These are phyloP conservation scores for Batillaria attramentaria DNA, from an alignment of 1,140 invertebrate genomes.

Conservation along the genomic window DNA sequence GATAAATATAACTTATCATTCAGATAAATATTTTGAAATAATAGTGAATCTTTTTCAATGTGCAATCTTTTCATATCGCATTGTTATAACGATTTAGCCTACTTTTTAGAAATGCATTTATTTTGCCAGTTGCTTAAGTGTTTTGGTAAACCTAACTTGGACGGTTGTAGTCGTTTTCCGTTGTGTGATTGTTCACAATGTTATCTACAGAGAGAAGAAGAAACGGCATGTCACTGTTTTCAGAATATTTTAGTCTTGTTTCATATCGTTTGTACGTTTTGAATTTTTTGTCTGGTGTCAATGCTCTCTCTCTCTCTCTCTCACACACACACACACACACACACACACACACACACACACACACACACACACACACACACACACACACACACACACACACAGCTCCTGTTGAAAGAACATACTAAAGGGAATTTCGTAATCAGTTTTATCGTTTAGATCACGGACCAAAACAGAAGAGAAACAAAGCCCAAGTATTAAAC, in stretches of 20 bases:
- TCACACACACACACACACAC: neutral
- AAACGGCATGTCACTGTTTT: neutral
- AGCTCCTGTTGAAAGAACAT: neutral
- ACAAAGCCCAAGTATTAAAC: too few relatives aligned
- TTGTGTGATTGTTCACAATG: neutral
- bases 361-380: conserved; percentile 6
- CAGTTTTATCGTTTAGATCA: neutral
- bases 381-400: conserved; percentile 1
- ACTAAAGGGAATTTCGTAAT: neutral
- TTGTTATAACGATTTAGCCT: too few relatives aligned
- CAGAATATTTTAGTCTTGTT: neutral
- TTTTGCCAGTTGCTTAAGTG: too few relatives aligned
- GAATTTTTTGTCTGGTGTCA: neutral
- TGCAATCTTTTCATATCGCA: too few relatives aligned
- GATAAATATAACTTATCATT: too few relatives aligned
- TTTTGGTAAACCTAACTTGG: neutral
- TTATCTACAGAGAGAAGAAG: neutral
- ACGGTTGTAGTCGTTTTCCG: neutral
- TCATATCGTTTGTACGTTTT: neutral
- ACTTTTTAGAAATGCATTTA: too few relatives aligned
- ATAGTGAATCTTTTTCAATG: too few relatives aligned
- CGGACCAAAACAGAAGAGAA: too few relatives aligned
- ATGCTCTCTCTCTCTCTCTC: too few relatives aligned
- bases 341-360: neutral
- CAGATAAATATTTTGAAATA: too few relatives aligned